Base-by-base conservation (phyloP, 2,113 vertebrate species). In the Aegotheles bennettii region DNA sequence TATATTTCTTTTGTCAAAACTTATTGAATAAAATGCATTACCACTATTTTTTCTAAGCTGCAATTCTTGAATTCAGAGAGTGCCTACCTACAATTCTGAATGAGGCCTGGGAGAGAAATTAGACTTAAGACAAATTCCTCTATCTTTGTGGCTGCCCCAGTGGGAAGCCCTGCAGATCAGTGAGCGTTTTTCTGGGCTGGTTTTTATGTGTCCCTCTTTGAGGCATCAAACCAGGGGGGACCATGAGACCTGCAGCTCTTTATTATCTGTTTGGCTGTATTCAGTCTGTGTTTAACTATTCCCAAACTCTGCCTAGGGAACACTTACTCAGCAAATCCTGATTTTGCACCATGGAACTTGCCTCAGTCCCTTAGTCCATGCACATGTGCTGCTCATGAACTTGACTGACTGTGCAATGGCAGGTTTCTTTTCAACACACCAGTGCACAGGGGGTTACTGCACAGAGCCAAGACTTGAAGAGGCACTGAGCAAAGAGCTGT, bases 401-500 rank as follows among this genome's bases (percentile, higher is more conserved):
- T 7, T 31, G 36, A 25, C 16, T 0, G 1, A 43, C 42, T 26
- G 36, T 2, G 2, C 51, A 33, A 2, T 4, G 25, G 20, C 35
- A 16, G 14, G 3, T 54, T 70, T 35, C 68, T 48, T 59, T 50
- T 7, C 1, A 2, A 43, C 21, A 38, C 29, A 38, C 0, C 1
- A 9, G 15, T 21, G 42, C 24, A 64, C 21, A 1, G 1, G 6
- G 29, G 10, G 7, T 38, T 43, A 35, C 68, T 42, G 28, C 13
- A 8, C 42, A 47, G 4, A 75, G 24, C 10, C 18, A 11, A 26
- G 4, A 11, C 42, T 61, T 68, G n/a, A 3, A 18, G 2, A 12
- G 6, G 6, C 42, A 23, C 51, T 45, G 70, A 61, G 48, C 20
- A 29, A 63, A 84, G 43, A 47, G 51, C 19, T 87, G 10, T 16